These are phyloP conservation scores for Diabrotica undecimpunctata DNA, from an alignment of 1,140 invertebrate species.

Conservation along the genomic window DNA sequence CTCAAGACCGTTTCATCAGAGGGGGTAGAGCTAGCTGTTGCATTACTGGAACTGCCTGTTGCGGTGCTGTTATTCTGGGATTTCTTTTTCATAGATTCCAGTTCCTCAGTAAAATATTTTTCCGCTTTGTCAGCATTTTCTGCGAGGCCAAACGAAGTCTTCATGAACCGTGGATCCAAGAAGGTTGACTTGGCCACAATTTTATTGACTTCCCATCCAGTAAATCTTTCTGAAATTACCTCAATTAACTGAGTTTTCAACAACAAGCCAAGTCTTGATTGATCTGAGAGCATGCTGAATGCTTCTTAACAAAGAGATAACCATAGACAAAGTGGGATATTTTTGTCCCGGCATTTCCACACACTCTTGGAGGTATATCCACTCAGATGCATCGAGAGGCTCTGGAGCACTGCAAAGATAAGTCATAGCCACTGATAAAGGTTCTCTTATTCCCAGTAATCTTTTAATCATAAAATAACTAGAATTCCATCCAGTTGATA, in stretches of 20 bases:
- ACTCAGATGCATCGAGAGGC: conserved; percentile 22
- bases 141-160: background rate
- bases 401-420: conserved; percentile 19
- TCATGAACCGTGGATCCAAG: background rate
- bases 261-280: background rate
- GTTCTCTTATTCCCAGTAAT: conserved; percentile 32
- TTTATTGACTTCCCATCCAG: background rate
- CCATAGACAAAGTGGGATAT: no score
- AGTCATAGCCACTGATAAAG: conserved; percentile 18
- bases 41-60: no score
- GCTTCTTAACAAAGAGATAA: conserved; percentile 34
- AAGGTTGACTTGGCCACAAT: background rate
- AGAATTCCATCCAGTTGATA: conserved; percentile 40
- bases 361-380: background rate
- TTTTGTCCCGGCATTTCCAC: no score
- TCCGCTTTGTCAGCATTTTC: background rate
- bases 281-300: conserved; percentile 31
- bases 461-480: conserved; percentile 39
- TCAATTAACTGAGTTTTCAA: background rate
- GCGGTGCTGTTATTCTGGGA: no score
- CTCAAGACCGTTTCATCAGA: no score
- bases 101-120: no score
- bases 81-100: no score
- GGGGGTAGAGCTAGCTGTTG: no score
- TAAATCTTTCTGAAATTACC: background rate